These are phyloP conservation scores for Andrena flavipes DNA, from an alignment of 2,888 invertebrate genomes.

Conservation along the genomic window DNA sequence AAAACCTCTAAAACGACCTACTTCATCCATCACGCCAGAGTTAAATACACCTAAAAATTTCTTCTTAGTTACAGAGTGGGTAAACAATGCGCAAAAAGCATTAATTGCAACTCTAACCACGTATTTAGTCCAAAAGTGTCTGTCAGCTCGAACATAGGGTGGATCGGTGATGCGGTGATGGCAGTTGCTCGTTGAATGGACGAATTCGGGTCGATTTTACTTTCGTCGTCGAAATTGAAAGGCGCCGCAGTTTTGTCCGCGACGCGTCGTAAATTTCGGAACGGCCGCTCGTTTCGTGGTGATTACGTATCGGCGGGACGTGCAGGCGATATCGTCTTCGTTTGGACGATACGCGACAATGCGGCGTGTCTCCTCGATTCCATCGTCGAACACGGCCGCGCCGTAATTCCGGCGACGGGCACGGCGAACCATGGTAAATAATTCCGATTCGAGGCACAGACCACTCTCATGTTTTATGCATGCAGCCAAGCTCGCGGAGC, in stretches of 20 bases:
- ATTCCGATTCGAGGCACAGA: constrained; percentile 72
- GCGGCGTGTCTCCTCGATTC: constrained; percentile 46
- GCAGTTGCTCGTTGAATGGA: neutral
- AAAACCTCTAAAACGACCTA: no score
- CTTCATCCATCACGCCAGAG: no score
- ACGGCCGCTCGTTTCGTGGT: constrained; percentile 12
- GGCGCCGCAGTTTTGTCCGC: neutral
- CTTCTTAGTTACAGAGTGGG: neutral
- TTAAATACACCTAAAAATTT: neutral
- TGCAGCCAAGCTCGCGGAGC: constrained; percentile 35
- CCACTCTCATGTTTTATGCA: constrained; percentile 74
- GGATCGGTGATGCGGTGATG: neutral
- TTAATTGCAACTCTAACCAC: neutral
- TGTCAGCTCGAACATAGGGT: neutral
- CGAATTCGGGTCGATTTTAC: constrained; percentile 22
- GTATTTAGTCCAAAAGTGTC: constrained; percentile 14
- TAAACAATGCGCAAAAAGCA: neutral
- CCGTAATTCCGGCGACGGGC: constrained; percentile 66
- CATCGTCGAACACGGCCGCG: constrained; percentile 23
- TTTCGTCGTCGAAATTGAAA: constrained; percentile 32
- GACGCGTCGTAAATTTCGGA: constrained; percentile 8
- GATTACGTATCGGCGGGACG: constrained; percentile 17
- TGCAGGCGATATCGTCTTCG: constrained; percentile 28
- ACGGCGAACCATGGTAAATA: constrained; percentile 71
- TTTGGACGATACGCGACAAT: neutral